Conservation (phyloP, 2,113 vertebrate species). For the Hippolais icterina region DNA sequence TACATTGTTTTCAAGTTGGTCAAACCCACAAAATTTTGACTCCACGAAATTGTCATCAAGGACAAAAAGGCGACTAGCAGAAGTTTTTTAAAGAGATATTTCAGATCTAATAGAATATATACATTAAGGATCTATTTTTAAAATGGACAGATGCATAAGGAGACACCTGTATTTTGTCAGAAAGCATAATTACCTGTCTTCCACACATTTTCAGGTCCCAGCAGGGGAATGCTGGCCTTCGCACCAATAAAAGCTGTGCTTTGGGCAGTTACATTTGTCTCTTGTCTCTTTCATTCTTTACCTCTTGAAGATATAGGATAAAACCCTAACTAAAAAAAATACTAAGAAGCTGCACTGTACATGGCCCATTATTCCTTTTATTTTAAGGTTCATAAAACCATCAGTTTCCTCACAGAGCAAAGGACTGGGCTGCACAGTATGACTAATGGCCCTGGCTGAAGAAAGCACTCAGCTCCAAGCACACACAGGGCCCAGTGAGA, state of each 20-base stretch:
- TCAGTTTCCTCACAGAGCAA: not conserved
- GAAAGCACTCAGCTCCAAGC: not conserved
- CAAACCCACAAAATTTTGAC: not conserved
- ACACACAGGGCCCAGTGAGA: not conserved
- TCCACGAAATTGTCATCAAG: not conserved
- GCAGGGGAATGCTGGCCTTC: not conserved
- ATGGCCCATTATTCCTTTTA: not conserved
- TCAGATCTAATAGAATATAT: not conserved
- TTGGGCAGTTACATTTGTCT: not conserved
- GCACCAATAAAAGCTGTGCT: not conserved
- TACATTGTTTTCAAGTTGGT: not conserved
- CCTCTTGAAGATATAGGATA: not conserved
- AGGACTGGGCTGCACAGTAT: not conserved
- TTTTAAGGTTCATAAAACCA: conserved; percentile 30
- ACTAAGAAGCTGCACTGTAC: not conserved
- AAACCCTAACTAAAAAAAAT: not conserved
- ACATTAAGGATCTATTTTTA: not conserved
- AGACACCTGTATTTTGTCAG: not conserved
- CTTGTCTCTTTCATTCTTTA: not conserved
- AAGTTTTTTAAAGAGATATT: not conserved
- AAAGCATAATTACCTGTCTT: not conserved
- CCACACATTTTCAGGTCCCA: not conserved
- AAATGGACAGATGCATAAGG: not conserved
- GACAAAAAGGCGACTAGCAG: not conserved
- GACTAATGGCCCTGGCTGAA: not conserved